These are phyloP conservation scores for Bedellia somnulentella DNA, from an alignment of 2,888 invertebrate species.

Conservation along the genomic window DNA sequence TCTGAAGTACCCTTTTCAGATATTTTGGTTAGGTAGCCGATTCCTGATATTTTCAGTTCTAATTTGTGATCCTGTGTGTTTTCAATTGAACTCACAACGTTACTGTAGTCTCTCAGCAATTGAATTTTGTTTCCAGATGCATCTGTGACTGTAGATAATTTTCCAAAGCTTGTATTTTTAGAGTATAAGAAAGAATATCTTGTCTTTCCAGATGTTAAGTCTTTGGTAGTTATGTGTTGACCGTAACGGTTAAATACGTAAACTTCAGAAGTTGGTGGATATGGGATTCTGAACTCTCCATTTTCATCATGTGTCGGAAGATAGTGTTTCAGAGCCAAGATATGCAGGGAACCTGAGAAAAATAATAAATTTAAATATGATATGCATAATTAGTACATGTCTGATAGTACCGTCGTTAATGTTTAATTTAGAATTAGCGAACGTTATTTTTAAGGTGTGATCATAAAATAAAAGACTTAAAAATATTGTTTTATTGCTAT, in stretches of 20 bases:
- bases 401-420: too few species aligned
- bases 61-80: slow-evolving; percentile 93
- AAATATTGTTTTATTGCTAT: too few species aligned
- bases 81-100: slow-evolving; percentile 90
- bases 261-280: slow-evolving; percentile 90
- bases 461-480: too few species aligned
- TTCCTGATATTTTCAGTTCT: slow-evolving; percentile 88
- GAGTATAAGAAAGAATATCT: slow-evolving; percentile 96
- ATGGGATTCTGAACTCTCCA: slow-evolving; percentile 91
- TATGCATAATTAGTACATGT: too few species aligned
- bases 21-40: slow-evolving; percentile 86
- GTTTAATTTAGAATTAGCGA: too few species aligned
- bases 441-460: too few species aligned
- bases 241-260: slow-evolving; percentile 94
- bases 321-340: slow-evolving; percentile 83
- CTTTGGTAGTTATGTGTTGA: slow-evolving; percentile 93
- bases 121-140: slow-evolving; percentile 92
- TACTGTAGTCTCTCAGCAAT: slow-evolving; percentile 88
- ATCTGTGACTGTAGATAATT: slow-evolving; percentile 90
- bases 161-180: slow-evolving; percentile 94
- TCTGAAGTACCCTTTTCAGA: slow-evolving; percentile 87
- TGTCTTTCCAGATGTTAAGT: slow-evolving; percentile 91
- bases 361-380: slow-evolving; percentile 5
- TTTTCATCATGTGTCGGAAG: slow-evolving; percentile 84
- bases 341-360: slow-evolving; percentile 72